Conservation (phyloP, 1,140 invertebrate genomes). For the Magallana gigas region DNA sequence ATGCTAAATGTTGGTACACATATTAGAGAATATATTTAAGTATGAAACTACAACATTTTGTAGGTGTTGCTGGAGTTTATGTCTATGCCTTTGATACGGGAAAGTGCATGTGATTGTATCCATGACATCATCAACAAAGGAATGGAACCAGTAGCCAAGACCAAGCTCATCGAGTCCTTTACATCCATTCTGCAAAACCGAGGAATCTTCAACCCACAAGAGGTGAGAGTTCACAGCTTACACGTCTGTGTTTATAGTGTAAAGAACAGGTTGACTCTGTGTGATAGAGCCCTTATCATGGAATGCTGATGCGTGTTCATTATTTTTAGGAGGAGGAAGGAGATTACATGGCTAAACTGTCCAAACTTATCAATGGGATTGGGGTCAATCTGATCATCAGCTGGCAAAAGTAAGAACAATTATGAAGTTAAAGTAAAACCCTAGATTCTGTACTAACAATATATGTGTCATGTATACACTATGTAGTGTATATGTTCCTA, state of each 20-base stretch:
- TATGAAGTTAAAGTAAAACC: neutral
- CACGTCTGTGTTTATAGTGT: neutral
- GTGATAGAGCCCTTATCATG: too few species aligned
- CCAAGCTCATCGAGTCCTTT: constrained; percentile 82
- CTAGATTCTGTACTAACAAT: too few species aligned
- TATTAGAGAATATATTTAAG: too few species aligned
- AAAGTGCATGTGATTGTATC: constrained; percentile 82
- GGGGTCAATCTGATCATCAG: constrained; percentile 79
- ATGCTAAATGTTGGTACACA: too few species aligned
- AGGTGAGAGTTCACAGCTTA: constrained; percentile 67
- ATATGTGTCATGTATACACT: too few species aligned
- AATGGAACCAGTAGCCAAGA: constrained; percentile 83
- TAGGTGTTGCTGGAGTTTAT: constrained; percentile 80
- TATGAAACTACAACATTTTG: neutral
- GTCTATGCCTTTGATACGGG: constrained; percentile 75
- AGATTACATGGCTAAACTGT: constrained; percentile 81
- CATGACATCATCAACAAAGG: constrained; percentile 82
- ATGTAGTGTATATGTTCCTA: too few species aligned
- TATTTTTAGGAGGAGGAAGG: constrained; percentile 79
- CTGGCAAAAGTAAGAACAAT: constrained; percentile 79
- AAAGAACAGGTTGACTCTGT: neutral
- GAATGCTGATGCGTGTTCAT: too few species aligned
- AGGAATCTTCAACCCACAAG: constrained; percentile 76
- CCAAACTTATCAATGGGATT: constrained; percentile 82
- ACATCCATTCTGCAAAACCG: constrained; percentile 79